phyloP scores from a whole-genome alignment of 2,888 invertebrate species.

The Coelogynopora nodosa region DNA sequence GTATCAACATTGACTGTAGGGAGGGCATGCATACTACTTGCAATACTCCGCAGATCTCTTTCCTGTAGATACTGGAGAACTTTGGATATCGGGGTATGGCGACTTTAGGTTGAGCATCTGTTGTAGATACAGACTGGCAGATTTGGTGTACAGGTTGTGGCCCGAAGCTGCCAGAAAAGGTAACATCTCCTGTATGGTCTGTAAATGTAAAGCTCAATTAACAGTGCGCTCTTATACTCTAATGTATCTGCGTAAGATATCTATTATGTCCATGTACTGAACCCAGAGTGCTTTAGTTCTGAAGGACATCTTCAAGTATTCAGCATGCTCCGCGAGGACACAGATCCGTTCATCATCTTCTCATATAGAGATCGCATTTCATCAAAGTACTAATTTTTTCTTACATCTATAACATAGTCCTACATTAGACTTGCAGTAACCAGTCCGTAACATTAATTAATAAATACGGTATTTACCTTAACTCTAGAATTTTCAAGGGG shows the following conservation, averaged over 20 bases:
- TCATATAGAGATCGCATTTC: not conserved
- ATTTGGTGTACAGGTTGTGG: constrained; percentile 14
- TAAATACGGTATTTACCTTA: too few relatives aligned
- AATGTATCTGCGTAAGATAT: not conserved
- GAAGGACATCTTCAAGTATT: not conserved
- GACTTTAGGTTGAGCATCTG: not conserved
- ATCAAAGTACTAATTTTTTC: not conserved
- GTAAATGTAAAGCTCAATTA: not conserved
- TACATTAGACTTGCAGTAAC: not conserved
- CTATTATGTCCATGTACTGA: not conserved
- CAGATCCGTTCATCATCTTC: not conserved
- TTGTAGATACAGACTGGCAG: not conserved
- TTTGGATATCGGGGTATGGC: not conserved
- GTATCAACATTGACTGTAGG: not conserved
- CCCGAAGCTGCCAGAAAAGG: not conserved
- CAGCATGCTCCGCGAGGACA: not conserved
- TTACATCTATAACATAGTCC: not conserved
- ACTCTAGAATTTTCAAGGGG: too few relatives aligned
- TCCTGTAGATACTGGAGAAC: not conserved
- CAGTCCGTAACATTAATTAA: too few relatives aligned
- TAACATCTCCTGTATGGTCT: not conserved
- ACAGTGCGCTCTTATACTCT: not conserved
- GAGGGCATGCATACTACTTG: not conserved
- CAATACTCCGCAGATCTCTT: not conserved
- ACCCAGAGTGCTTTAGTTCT: not conserved